Percentiles rank a stretch among this genome's conserved stretches.
Evolutionary conservation across 2,888 invertebrate genomes (phyloP).

Genomic region (Perdita meconis): DNA sequence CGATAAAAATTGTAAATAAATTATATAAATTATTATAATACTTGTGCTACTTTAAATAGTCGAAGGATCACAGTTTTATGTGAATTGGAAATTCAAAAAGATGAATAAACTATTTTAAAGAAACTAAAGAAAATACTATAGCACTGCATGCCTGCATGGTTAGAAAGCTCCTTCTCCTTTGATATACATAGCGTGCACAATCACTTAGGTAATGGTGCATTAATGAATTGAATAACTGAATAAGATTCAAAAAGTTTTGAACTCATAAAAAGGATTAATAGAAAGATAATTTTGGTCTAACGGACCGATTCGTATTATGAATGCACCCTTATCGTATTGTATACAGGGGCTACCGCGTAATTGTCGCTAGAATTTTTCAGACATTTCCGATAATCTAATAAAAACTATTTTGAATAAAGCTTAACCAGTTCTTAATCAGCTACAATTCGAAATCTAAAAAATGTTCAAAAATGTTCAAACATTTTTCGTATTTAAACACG

Average conservation of each 20-base stretch:
- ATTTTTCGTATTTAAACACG: too few relatives aligned
- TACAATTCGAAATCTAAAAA: too few relatives aligned
- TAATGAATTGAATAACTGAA: neutral
- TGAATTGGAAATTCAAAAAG: neutral
- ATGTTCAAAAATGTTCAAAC: too few relatives aligned
- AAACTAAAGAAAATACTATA: neutral
- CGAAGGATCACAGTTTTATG: neutral
- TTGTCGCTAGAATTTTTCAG: too few relatives aligned
- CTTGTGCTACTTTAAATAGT: conserved; percentile 20
- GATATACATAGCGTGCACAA: neutral
- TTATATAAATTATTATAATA: neutral
- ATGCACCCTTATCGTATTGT: conserved; percentile 10
- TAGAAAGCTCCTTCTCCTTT: too few relatives aligned
- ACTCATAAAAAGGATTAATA: conserved; percentile 2
- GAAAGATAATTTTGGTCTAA: neutral
- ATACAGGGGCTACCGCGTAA: too few relatives aligned
- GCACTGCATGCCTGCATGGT: too few relatives aligned
- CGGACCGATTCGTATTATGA: neutral
- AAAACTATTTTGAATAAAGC: too few relatives aligned
- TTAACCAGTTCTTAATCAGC: too few relatives aligned
- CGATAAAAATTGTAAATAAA: conserved; percentile 22
- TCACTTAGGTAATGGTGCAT: neutral
- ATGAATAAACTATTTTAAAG: too few relatives aligned
- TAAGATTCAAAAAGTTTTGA: neutral
- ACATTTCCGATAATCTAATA: too few relatives aligned